These are phyloP conservation scores for Psilanteris sp. DNA, from an alignment of 1,140 invertebrate species.

Conservation along the genomic window DNA sequence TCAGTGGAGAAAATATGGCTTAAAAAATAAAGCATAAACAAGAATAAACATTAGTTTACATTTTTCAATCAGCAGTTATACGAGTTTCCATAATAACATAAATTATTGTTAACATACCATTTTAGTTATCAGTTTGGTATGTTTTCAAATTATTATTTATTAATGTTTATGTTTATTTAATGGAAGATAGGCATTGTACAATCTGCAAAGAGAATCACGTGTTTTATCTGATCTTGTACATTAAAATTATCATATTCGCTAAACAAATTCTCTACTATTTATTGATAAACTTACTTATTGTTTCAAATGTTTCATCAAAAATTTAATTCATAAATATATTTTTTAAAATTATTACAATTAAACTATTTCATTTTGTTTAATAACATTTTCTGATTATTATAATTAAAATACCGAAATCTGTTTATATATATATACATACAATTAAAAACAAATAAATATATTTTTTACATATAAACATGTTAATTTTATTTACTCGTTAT, in stretches of 20 bases:
- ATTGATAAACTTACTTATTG: no score
- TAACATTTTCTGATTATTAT: no score
- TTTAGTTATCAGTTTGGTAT: not conserved
- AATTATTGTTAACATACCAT: not conserved
- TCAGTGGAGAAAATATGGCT: conserved; percentile 26
- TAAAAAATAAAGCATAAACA: conserved; percentile 21
- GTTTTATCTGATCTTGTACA: conserved; percentile 23
- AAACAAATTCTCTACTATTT: conserved; percentile 6
- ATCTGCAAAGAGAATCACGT: conserved; percentile 10
- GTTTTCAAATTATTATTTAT: conserved; percentile 12
- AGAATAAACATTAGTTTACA: conserved; percentile 9
- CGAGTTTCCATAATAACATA: not conserved
- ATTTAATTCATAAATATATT: no score
- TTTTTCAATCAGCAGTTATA: no score
- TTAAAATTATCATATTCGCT: conserved; percentile 3
- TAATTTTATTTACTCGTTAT: no score
- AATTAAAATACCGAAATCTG: no score
- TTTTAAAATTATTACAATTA: no score
- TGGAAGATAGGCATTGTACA: conserved; percentile 30
- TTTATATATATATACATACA: no score
- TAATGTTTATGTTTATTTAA: conserved; percentile 22
- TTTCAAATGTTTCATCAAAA: no score
- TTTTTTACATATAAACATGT: no score
- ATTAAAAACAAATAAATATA: no score
- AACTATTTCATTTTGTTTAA: no score